Base-by-base conservation (phyloP, 2,113 vertebrate species). In the Kryptolebias marmoratus region DNA sequence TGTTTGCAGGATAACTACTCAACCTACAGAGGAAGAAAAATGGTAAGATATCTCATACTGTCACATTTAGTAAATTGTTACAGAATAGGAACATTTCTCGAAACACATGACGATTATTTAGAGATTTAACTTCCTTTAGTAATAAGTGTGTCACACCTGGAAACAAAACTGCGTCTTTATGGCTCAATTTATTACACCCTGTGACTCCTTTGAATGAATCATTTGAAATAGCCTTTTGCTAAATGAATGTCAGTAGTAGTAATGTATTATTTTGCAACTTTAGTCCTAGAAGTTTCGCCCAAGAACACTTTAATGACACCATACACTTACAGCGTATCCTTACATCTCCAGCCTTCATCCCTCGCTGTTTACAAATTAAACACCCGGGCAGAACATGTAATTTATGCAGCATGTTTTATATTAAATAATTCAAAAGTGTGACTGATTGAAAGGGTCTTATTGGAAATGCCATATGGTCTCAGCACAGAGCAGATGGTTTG, bases 21-120 rank as follows among this genome's bases (percentile, higher is more conserved):
- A 96, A 85, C 93, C 93, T 36, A 88, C 95, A 83, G 97, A 98
- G 81, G 97, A 98, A 86, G 97, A 98, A 64, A 97, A 94, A 91
- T 96, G 96, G 97, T 97, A 93, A 95, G 85, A 7, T 64, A 62
- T n/a, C 48, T 36, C 22, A 3, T 16, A 10, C 30, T n/a, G 1
- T 52, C 36, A 27, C 28, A 47, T 16, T 54, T 53, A 11, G 15
- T 67, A 45, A 4, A 64, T 32, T 60, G 11, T 57, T n/a, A 58
- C 42, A 39, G 36, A 16, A 12, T 8, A 69, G 53, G 57, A 60
- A 18, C 15, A 9, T 71, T 61, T 54, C 9, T 68, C 16, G 18
- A 67, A 71, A 57, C 22, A 54, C 42, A 8, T 27, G 11, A 48
- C 2, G 48, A 64, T 71, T 12, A 11, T 66, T 60, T 27, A 30